Conservation (phyloP, 1,140 invertebrate genomes). For the Drosophila paulistorum region DNA sequence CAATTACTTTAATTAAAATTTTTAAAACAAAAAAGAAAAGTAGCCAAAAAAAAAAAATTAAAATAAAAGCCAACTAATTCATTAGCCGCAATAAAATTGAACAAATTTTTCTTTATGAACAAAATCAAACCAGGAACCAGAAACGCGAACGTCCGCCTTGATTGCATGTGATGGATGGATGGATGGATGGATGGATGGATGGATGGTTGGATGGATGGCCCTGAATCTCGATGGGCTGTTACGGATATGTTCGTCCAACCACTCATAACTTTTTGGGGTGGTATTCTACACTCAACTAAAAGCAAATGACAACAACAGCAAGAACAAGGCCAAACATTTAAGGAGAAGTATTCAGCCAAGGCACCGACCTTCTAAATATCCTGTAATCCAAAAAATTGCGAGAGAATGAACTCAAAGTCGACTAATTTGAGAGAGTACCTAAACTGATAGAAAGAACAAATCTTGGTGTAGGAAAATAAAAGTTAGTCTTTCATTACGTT, state of each 20-base stretch:
- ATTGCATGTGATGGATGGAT: conserved; percentile 55
- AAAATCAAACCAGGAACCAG: conserved; percentile 19
- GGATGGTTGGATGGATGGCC: conserved; percentile 33
- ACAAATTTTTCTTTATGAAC: conserved; percentile 26
- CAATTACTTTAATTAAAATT: conserved; percentile 29
- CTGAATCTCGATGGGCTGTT: conserved; percentile 7
- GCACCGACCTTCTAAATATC: not conserved
- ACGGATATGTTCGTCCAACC: conserved; percentile 23
- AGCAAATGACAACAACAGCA: conserved; percentile 53
- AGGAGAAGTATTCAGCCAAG: conserved; percentile 21
- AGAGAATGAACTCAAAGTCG: too few relatives aligned
- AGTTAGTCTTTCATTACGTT: too few relatives aligned
- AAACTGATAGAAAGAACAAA: too few relatives aligned
- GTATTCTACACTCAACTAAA: conserved; percentile 34
- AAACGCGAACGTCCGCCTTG: conserved; percentile 34
- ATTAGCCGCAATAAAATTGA: conserved; percentile 36
- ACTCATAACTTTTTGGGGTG: conserved; percentile 48
- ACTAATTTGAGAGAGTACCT: too few relatives aligned
- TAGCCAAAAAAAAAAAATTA: not conserved
- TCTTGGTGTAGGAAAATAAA: too few relatives aligned
- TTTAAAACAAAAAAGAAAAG: not conserved
- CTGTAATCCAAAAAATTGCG: too few relatives aligned
- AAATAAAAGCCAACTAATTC: conserved; percentile 38
- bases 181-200: conserved; percentile 45
- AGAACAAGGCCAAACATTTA: conserved; percentile 58